Evolutionary conservation across 2,113 vertebrate genomes (phyloP).

Genomic region (Melanerpes aurifrons): DNA sequence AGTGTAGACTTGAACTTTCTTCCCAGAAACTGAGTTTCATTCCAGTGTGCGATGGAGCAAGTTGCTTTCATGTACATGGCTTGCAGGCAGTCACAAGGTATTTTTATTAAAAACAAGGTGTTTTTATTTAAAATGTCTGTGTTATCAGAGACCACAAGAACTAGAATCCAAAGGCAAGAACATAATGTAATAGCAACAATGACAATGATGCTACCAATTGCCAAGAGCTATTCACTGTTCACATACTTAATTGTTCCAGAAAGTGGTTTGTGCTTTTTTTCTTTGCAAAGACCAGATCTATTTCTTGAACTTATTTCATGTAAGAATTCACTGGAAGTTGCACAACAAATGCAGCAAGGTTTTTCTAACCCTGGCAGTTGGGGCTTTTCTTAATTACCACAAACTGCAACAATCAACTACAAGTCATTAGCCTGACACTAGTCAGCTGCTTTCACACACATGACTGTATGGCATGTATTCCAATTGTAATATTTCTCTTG

Average conservation of each 20-base stretch:
- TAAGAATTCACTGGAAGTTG: neutral
- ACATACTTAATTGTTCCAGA: no score
- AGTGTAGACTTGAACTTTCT: neutral
- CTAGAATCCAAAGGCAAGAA: neutral
- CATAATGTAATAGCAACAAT: no score
- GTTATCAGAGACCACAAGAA: neutral
- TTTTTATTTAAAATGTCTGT: neutral
- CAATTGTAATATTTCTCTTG: neutral
- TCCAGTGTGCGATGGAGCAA: neutral
- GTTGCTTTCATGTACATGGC: fast-evolving
- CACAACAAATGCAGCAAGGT: neutral
- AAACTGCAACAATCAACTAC: neutral
- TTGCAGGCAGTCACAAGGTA: neutral
- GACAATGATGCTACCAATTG: no score
- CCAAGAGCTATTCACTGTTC: no score
- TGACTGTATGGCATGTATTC: fast-evolving
- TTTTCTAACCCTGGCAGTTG: neutral
- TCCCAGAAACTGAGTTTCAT: neutral
- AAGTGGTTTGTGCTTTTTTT: neutral
- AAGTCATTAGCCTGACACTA: neutral
- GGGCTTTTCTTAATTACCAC: neutral
- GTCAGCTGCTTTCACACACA: neutral
- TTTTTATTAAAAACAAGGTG: no score
- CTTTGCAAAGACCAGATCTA: neutral
- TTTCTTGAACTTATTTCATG: neutral